Conservation (phyloP, 2,888 invertebrate species). For the Cheilosia soror region DNA sequence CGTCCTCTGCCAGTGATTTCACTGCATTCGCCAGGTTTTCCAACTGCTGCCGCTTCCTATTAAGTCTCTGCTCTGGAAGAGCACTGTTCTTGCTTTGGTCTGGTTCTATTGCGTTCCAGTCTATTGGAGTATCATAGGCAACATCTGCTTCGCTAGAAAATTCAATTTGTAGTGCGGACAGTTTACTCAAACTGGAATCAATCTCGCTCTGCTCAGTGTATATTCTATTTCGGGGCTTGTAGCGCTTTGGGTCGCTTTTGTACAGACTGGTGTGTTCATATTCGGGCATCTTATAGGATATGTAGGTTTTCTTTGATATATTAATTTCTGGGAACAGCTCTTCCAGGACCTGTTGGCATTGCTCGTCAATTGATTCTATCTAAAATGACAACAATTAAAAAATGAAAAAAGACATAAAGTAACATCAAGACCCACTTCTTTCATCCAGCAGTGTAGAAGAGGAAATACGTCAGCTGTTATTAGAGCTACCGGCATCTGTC, state of each 20-base stretch:
- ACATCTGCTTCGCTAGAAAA: constrained; percentile 79
- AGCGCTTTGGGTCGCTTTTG: constrained; percentile 90
- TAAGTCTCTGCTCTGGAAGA: constrained; percentile 89
- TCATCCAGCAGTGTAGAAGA: constrained; percentile 87
- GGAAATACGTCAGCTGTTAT: constrained; percentile 84
- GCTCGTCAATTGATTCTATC: constrained; percentile 79
- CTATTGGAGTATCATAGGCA: constrained; percentile 82
- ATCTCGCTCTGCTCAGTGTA: constrained; percentile 92
- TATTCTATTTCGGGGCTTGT: constrained; percentile 89
- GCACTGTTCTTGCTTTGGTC: constrained; percentile 91
- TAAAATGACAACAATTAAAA: constrained; percentile 60
- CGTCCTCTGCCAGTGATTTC: constrained; percentile 87
- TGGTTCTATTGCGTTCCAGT: constrained; percentile 89
- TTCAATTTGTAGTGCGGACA: constrained; percentile 79
- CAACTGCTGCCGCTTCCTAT: constrained; percentile 93
- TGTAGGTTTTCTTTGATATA: constrained; percentile 57
- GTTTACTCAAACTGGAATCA: constrained; percentile 84
- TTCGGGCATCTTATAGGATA: constrained; percentile 77
- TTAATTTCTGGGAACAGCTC: constrained; percentile 76
- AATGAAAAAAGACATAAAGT: background rate
- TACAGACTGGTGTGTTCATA: constrained; percentile 81
- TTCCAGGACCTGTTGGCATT: constrained; percentile 78
- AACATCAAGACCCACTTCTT: constrained; percentile 78
- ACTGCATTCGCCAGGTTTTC: constrained; percentile 93
- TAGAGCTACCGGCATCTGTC: constrained; percentile 76